These are phyloP conservation scores for Neosilurus mollespiculum DNA, from an alignment of 2,797 vertebrate genomes.

Conservation along the genomic window DNA sequence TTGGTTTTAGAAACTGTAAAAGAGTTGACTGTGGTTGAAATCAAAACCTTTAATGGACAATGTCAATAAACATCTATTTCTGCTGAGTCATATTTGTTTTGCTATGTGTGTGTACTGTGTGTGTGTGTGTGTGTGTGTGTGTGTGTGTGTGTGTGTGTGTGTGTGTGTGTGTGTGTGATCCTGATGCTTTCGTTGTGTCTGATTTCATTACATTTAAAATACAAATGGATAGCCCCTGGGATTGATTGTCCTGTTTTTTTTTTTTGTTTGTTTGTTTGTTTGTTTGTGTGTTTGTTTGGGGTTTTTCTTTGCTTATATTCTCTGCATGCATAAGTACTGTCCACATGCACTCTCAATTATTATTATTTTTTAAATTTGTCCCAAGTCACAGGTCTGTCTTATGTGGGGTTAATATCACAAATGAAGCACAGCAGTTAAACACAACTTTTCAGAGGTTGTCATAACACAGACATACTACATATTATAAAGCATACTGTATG, in stretches of 20 bases:
- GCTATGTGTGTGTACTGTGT: neutral
- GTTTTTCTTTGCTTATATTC: neutral
- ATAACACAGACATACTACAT: constrained; percentile 7
- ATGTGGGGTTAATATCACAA: neutral
- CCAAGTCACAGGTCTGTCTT: neutral
- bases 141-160: neutral
- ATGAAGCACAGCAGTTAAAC: neutral
- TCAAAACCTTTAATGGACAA: constrained; percentile 49
- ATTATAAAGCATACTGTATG: constrained; percentile 54
- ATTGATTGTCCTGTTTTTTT: neutral
- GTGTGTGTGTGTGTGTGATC: neutral
- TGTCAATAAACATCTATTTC: constrained; percentile 24
- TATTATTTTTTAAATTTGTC: neutral
- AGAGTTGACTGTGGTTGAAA: constrained; percentile 45
- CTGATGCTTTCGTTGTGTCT: neutral
- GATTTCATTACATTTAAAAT: neutral
- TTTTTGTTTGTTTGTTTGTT: too few species aligned
- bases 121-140: constrained; percentile 12
- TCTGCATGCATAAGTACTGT: neutral
- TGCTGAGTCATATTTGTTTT: constrained; percentile 40
- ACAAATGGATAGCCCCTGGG: neutral
- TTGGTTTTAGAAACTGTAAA: constrained; percentile 27
- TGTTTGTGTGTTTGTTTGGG: too few species aligned
- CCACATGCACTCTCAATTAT: neutral
- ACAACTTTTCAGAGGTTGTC: neutral